Percentiles rank a stretch among this genome's conserved stretches.
Evolutionary conservation across 2,888 invertebrate species (phyloP).

Genomic region (Pristionchus japonicus): DNA sequence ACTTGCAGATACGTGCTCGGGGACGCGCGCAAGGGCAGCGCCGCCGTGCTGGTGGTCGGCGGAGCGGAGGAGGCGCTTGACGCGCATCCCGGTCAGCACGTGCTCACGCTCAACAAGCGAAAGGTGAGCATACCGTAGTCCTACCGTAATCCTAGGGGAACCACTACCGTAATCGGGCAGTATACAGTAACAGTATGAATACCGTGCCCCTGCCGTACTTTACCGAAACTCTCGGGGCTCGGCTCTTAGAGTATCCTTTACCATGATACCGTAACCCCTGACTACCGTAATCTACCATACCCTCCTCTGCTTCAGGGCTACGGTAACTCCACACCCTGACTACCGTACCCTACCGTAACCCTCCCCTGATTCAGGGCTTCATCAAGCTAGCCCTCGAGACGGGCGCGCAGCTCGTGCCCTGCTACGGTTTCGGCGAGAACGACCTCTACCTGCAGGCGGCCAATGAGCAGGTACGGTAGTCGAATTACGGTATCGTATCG

Average conservation of each 20-base stretch:
- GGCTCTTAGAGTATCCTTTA: too few relatives aligned
- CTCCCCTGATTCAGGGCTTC: constrained; percentile 63
- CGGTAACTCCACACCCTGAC: neutral
- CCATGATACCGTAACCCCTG: neutral
- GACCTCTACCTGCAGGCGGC: constrained; percentile 73
- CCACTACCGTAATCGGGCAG: neutral
- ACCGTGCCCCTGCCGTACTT: too few relatives aligned
- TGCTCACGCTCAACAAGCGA: constrained; percentile 59
- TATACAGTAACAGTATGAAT: too few relatives aligned
- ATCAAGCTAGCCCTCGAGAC: constrained; percentile 61
- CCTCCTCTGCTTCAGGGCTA: too few relatives aligned
- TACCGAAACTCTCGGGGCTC: too few relatives aligned
- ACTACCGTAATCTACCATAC: neutral
- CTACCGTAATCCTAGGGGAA: neutral
- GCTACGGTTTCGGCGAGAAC: constrained; percentile 77
- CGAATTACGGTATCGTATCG: too few relatives aligned
- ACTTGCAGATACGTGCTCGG: constrained; percentile 50
- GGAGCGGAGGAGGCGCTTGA: constrained; percentile 68
- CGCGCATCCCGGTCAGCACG: constrained; percentile 64
- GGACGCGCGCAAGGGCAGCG: constrained; percentile 54
- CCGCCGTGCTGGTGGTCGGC: constrained; percentile 63
- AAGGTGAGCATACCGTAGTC: constrained; percentile 17
- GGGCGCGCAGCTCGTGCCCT: constrained; percentile 76
- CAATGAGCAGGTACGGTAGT: constrained; percentile 14
- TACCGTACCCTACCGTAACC: neutral